Evolutionary conservation across 2,113 vertebrate species (phyloP).

Genomic region (Henicopernis longicauda): DNA sequence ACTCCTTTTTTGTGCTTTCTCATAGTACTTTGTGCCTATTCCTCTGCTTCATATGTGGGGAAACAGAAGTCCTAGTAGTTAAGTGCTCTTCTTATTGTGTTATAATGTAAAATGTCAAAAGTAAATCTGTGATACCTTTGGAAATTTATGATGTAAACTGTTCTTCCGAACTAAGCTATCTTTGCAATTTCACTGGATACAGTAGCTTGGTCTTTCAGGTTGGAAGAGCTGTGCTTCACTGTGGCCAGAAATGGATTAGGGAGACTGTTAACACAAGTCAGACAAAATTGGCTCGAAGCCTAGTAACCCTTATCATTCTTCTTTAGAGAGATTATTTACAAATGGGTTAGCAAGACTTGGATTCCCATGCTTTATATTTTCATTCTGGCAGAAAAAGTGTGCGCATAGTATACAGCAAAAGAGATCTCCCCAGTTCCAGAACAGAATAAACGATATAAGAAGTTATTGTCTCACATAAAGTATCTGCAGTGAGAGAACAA

Average conservation of each 20-base stretch:
- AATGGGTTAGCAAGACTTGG: background rate
- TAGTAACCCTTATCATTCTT: background rate
- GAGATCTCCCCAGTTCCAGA: background rate
- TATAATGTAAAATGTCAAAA: background rate
- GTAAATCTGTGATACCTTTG: background rate
- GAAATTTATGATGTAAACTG: background rate
- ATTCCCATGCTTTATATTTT: background rate
- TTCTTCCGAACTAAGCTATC: background rate
- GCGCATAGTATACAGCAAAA: rapidly evolving
- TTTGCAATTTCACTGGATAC: background rate
- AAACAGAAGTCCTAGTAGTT: background rate
- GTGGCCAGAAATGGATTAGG: background rate
- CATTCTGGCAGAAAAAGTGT: background rate
- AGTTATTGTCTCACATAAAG: background rate
- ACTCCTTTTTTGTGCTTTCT: background rate
- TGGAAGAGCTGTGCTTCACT: background rate
- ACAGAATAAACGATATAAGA: background rate
- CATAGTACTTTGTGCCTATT: background rate
- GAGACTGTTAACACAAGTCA: background rate
- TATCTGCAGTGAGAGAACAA: background rate
- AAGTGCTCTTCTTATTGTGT: background rate
- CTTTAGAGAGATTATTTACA: background rate
- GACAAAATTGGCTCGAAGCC: background rate
- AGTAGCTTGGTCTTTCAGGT: background rate
- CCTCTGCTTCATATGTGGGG: background rate